Evolutionary conservation across 2,888 invertebrate genomes (phyloP).

Genomic region (Mythimna pallens): DNA sequence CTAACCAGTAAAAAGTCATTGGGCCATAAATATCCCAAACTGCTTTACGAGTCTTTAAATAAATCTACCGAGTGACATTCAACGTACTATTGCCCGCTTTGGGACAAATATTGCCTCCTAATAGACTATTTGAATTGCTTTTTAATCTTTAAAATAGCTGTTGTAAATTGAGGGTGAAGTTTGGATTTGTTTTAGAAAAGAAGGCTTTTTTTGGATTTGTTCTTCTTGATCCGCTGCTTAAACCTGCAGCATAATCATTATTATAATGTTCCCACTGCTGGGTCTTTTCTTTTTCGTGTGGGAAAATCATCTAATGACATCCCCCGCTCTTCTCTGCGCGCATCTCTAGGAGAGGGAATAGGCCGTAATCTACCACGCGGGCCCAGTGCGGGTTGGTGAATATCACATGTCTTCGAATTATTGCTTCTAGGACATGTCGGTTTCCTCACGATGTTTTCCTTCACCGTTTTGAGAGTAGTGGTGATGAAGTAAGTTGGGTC

Average conservation of each 20-base stretch:
- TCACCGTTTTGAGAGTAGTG: neutral
- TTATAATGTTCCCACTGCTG: too few species aligned
- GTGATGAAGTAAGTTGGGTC: neutral
- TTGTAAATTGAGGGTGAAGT: constrained; percentile 30
- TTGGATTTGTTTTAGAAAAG: constrained; percentile 4
- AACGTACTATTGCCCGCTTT: constrained; percentile 34
- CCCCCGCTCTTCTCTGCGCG: too few species aligned
- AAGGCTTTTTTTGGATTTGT: constrained; percentile 17
- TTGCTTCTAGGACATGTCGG: too few species aligned
- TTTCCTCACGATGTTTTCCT: too few species aligned
- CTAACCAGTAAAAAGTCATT: constrained; percentile 38
- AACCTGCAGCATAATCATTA: too few species aligned
- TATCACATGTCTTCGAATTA: too few species aligned
- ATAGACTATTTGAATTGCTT: constrained; percentile 53
- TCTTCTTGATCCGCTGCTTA: neutral
- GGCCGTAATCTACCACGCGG: too few species aligned
- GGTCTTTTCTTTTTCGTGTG: too few species aligned
- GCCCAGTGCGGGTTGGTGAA: too few species aligned
- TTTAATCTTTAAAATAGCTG: constrained; percentile 62
- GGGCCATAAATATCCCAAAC: constrained; percentile 53
- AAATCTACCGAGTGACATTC: constrained; percentile 53
- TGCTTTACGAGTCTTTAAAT: constrained; percentile 53
- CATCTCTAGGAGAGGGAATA: too few species aligned
- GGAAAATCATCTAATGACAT: too few species aligned
- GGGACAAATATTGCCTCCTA: constrained; percentile 49